These are phyloP conservation scores for Drosophila carrolli DNA, from an alignment of 1,140 invertebrate genomes.

Conservation along the genomic window DNA sequence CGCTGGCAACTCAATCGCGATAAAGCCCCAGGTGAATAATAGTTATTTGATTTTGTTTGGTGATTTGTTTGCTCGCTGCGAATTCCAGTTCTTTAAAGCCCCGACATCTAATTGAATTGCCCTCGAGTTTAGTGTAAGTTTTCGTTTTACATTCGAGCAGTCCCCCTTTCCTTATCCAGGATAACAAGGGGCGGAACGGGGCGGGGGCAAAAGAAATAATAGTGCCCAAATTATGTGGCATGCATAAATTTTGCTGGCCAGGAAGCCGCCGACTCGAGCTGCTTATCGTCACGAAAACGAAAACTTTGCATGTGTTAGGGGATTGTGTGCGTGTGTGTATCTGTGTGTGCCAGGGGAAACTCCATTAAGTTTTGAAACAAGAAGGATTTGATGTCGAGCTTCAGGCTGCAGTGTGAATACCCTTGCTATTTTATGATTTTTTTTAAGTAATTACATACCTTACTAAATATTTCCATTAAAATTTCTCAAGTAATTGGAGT, in stretches of 20 bases:
- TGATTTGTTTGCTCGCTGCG: constrained; percentile 69
- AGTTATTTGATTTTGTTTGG: constrained; percentile 81
- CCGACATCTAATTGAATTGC: constrained; percentile 78
- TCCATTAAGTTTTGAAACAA: constrained; percentile 68
- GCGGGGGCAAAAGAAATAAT: constrained; percentile 51
- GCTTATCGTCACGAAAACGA: constrained; percentile 72
- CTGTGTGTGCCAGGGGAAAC: constrained; percentile 43
- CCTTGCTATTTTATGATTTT: neutral
- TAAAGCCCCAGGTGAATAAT: constrained; percentile 80
- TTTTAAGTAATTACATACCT: no score
- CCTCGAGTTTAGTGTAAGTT: constrained; percentile 48
- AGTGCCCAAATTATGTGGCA: constrained; percentile 77
- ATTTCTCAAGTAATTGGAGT: no score
- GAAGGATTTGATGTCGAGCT: constrained; percentile 7
- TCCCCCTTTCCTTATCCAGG: neutral
- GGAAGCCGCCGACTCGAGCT: constrained; percentile 70
- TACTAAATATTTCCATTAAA: no score
- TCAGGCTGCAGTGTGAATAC: neutral
- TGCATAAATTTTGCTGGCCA: constrained; percentile 76
- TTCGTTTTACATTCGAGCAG: constrained; percentile 7
- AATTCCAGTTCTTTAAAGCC: constrained; percentile 60
- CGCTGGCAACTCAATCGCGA: constrained; percentile 73
- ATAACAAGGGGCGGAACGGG: constrained; percentile 1
- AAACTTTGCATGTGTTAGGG: constrained; percentile 61
- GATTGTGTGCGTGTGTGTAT: neutral